Evolutionary conservation across 2,888 invertebrate genomes (phyloP).

Genomic region (Drosophila mettleri): DNA sequence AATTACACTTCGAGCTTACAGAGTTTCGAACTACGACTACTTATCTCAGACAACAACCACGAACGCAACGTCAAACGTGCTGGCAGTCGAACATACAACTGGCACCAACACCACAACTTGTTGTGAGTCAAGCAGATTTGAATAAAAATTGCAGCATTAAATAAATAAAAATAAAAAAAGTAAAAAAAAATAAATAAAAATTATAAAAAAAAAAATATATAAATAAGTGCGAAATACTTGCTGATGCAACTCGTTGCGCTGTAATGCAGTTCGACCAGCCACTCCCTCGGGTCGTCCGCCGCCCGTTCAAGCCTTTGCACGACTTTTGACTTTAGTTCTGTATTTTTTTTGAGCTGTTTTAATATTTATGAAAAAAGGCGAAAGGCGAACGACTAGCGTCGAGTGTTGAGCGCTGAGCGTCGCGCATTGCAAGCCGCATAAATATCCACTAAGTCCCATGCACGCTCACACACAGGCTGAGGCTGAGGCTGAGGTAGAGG

Average conservation of each 20-base stretch:
- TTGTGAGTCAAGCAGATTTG: not conserved
- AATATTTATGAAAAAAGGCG: slow-evolving; percentile 75
- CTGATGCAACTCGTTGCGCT: slow-evolving; percentile 30
- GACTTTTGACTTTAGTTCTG: slow-evolving; percentile 68
- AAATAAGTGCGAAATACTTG: not conserved
- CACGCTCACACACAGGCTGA: slow-evolving; percentile 22
- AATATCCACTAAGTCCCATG: slow-evolving; percentile 73
- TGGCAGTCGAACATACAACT: slow-evolving; percentile 5
- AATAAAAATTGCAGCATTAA: not conserved
- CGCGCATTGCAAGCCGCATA: slow-evolving; percentile 72
- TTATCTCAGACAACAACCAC: slow-evolving; percentile 45
- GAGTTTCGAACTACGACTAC: slow-evolving; percentile 2
- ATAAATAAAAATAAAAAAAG: slow-evolving; percentile 2
- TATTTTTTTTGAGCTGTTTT: slow-evolving; percentile 59
- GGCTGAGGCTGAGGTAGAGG: no score
- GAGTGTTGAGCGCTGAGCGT: slow-evolving; percentile 54
- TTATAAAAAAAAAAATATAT: not conserved
- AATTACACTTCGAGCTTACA: slow-evolving; percentile 9
- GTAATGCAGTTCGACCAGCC: not conserved
- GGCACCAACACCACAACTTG: slow-evolving; percentile 35
- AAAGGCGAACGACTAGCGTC: slow-evolving; percentile 42
- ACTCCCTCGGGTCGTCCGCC: not conserved
- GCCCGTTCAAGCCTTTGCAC: slow-evolving; percentile 31
- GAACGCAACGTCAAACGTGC: slow-evolving; percentile 26
- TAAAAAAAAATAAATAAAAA: not conserved